Base-by-base conservation (phyloP, 2,888 invertebrate species). In the Aleiodes leptofemur region DNA sequence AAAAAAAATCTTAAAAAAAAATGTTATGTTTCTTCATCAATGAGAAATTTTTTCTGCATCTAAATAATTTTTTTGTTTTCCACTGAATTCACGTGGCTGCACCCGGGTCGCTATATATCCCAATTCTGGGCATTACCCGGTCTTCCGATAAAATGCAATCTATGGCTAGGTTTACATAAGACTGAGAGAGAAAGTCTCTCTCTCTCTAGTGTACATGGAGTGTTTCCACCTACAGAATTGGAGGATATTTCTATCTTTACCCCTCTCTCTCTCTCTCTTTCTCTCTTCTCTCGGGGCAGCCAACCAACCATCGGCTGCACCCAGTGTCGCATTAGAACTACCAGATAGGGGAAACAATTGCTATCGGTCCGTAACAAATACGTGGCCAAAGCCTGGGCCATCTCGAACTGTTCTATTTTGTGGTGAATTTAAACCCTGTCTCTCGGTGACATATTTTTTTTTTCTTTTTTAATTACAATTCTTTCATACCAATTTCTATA, bases 281-380 rank as follows among this genome's bases (percentile, higher is more conserved):
- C 75, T 48, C 73, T 51, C 59, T 72, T 78, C 73, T 14, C 61
- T 43, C 75, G 53, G 48, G 82, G 82, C 80, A 84, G 79, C 83
- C 81, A 84, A 82, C 83, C 82, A 78, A 80, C 72, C 76, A 81
- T 77, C 81, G 83, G 81, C 81, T 80, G 82, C 85, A 59, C 38
- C 59, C 59, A 84, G 82, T 84, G 86, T 87, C 86, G 86, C 85
- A 85, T 85, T 85, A 86, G 83, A 87, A 86, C 83, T 85, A 78
- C 81, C 80, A 86, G 87, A 88, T 87, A 86, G 86, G 85, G 83
- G 81, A 85, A 86, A 87, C 87, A 86, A 87, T 88, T 83, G 84
- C 86, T 86, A 86, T 86, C 86, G 85, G 84, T 79, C 84, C 83
- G 84, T 87, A 87, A 86, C 85, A 83, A 86, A 87, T 85, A 83